Evolutionary conservation across 2,113 vertebrate genomes (phyloP).

Genomic region (Entosphenus tridentatus): DNA sequence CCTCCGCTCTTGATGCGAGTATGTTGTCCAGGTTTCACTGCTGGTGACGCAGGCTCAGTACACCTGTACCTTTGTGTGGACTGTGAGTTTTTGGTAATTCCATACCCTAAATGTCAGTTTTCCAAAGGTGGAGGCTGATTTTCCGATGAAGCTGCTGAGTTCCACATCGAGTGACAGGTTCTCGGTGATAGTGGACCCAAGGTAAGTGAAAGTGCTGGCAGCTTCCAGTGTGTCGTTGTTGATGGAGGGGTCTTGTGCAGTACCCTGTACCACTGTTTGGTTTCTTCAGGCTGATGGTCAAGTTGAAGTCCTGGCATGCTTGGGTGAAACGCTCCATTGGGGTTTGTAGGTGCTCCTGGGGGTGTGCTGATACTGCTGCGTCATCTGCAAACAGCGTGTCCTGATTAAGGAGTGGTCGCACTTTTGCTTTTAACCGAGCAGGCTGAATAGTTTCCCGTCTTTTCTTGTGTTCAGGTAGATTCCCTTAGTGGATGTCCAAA

Average conservation of each 20-base stretch:
- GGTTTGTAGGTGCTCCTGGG: neutral
- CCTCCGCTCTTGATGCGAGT: neutral
- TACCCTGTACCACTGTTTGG: neutral
- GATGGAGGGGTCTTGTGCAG: neutral
- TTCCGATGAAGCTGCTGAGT: neutral
- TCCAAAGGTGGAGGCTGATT: neutral
- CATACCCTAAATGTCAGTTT: neutral
- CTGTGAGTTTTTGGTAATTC: neutral
- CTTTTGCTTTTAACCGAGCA: neutral
- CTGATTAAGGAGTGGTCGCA: neutral
- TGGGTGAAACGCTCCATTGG: neutral
- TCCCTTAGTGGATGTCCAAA: neutral
- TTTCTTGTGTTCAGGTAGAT: neutral
- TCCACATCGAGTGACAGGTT: neutral
- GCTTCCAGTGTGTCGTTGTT: neutral
- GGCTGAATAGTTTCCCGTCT: neutral
- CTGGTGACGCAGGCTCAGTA: neutral
- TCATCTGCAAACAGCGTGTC: slow-evolving; percentile 2
- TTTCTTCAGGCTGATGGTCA: neutral
- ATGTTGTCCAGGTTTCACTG: neutral
- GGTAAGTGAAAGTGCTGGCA: neutral
- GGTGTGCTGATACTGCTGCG: neutral
- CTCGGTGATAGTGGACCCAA: neutral
- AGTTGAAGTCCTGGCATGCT: slow-evolving; percentile 1
- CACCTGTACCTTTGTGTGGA: neutral